Conservation (phyloP, 1,140 invertebrate species). For the Rhyzopertha dominica region DNA sequence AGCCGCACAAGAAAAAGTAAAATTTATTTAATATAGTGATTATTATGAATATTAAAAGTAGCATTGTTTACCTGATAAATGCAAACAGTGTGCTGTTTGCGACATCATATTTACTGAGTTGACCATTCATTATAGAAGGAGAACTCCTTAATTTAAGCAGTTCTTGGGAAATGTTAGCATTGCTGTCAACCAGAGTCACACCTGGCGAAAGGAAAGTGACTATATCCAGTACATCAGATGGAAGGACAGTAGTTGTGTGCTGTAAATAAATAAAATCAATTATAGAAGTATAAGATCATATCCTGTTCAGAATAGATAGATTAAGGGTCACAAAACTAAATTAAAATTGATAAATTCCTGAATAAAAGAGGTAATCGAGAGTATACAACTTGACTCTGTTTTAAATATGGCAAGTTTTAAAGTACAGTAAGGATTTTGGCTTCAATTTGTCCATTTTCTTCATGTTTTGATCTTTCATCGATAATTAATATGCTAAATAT, state of each 20-base stretch:
- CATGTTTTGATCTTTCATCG: too few species aligned
- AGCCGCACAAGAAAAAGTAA: constrained; percentile 13
- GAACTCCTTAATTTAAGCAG: constrained; percentile 46
- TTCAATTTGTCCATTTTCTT: too few species aligned
- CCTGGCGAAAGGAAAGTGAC: constrained; percentile 69
- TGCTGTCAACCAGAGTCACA: constrained; percentile 60
- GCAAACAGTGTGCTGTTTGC: constrained; percentile 55
- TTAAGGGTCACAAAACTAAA: too few species aligned
- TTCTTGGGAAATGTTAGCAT: constrained; percentile 46
- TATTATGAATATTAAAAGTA: constrained; percentile 13
- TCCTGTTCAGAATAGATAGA: too few species aligned
- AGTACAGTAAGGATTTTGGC: background rate
- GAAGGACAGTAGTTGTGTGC: constrained; percentile 28
- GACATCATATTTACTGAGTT: constrained; percentile 42
- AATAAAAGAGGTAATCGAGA: too few species aligned
- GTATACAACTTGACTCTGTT: too few species aligned
- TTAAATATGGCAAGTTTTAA: background rate
- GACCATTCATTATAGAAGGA: constrained; percentile 55
- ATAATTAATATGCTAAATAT: too few species aligned
- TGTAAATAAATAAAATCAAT: constrained; percentile 15
- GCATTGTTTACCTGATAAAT: constrained; percentile 54
- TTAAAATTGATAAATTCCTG: too few species aligned
- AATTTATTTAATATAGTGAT: constrained; percentile 9
- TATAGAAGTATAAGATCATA: too few species aligned
- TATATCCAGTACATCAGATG: constrained; percentile 52